Evolutionary conservation across 2,888 invertebrate genomes (phyloP), one percentile per base, ranked within the genome.

Genomic region (Heliconius charithonia): DNA sequence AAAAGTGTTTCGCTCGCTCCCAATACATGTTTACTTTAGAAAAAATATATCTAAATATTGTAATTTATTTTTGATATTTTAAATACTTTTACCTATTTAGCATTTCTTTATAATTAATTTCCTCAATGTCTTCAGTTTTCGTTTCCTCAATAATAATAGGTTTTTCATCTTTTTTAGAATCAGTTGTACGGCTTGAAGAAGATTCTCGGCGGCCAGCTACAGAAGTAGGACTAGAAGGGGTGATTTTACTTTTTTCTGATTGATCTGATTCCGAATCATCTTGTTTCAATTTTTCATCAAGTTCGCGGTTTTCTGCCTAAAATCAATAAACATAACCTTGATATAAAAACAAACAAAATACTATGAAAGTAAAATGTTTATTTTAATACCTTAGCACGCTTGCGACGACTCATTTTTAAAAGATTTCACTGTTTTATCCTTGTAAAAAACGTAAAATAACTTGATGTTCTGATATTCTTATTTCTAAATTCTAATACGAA

Each of bases 121-220:
- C 97, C 89, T 97, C 97, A 65, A 96, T 95, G 89, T 97, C 97
- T 77, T 97, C 97, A 82, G 95, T 96, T 85, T 96, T 96, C 19
- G 91, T 91, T 76, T 96, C 96, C 79, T 94, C 93, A 65, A 87
- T 83, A n/a, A 86, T 80, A 13, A 91, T 89, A 63, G 91, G 89
- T 78, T 94, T 92, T 10, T 95, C 95, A 74, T 95, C 95, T 85
- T 95, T 94, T 79, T 95, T 96, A 0, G 87, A 83, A 79, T 93
- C 91, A 78, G 92, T 91, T 1, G 93, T 92, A 4, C 94, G 93
- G 79, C 95, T 94, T 0, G 95, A 93, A n/a, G 95, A 91, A 1
- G 96, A 93, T 83, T 95, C 95, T 62, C 95, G 91, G 16, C 95
- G 92, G 16, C 95, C 90, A n/a, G 90, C 86, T 59, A 95, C 85